Evolutionary conservation across 2,888 invertebrate species (phyloP), one percentile per base, ranked within the genome.

Genomic region (Drosophila borborema): DNA sequence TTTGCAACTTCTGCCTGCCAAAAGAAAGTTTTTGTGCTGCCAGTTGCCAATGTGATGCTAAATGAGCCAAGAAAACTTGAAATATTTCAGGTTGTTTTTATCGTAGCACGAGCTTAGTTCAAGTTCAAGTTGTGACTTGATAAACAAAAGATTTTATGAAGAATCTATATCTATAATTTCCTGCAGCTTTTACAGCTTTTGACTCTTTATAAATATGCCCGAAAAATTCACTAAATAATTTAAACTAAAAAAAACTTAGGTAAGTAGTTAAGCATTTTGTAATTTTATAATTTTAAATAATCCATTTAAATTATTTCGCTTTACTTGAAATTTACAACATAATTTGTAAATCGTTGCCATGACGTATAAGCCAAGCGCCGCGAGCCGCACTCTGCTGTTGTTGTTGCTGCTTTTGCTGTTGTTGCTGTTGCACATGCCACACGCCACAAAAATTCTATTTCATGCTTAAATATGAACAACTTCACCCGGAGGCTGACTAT

Each of bases 391-490:
- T 34, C 36, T 40, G 49, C 1, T 20, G 36, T 23, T 45, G 38
- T 1, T 31, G 31, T 1, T 31, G 38, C 1, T 31, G 31, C 12
- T 46, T 54, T 1, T 31, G 36, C 31, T 45, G 38, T 1, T 31
- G 31, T 10, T 46, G 58, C 9, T 46, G 58, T 55, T 62, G 59
- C 72, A 46, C 53, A 53, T 38, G 58, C 70, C 72, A 46, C 56
- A 48, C 20, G 53, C 70, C 72, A 69, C 71, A 86, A 69, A 87
- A 78, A 87, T 81, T 77, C 62, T 46, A 64, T 70, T 84, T 63
- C 20, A 20, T 74, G 74, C 55, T 77, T 81, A 64, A 77, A 89
- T 80, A 89, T 77, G 89, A 23, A 71, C 71, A 77, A 74, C 63
- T 82, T 72, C 69, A 20, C 40, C 48, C 60, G 40, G 53, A 53